Conservation (phyloP, 2,888 invertebrate genomes). For the Ophion obscuratus region DNA sequence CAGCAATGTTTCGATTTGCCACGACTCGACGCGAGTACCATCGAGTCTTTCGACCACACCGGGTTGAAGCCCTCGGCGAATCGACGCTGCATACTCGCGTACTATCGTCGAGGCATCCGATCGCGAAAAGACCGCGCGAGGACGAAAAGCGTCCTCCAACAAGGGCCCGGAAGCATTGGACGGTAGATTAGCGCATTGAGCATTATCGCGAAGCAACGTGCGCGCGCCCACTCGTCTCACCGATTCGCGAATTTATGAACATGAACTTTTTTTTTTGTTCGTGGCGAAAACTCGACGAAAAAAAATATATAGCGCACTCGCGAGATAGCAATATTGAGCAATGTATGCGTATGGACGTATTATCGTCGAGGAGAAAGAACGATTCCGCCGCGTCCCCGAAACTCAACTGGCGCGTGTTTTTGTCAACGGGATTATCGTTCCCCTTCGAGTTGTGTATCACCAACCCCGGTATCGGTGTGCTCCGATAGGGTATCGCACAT, state of each 20-base stretch:
- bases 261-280: not conserved
- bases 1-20: slow-evolving; percentile 13
- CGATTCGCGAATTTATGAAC: not conserved
- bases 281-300: not conserved
- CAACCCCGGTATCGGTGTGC: slow-evolving; percentile 23
- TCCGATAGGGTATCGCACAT: slow-evolving; percentile 10
- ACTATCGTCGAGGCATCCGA: slow-evolving; percentile 7
- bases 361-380: slow-evolving; percentile 11
- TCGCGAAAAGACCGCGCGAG: not conserved
- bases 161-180: slow-evolving; percentile 3
- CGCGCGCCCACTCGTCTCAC: not conserved
- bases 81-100: slow-evolving; percentile 17
- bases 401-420: slow-evolving; percentile 32
- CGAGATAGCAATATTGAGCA: not conserved
- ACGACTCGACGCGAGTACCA: not conserved
- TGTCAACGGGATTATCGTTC: slow-evolving; percentile 38
- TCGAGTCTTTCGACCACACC: slow-evolving; percentile 24
- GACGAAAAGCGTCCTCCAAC: not conserved
- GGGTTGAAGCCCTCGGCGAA: slow-evolving; percentile 14
- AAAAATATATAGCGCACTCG: slow-evolving; percentile 6
- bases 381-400: slow-evolving; percentile 25
- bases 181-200: slow-evolving; percentile 19
- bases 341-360: not conserved
- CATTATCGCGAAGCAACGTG: slow-evolving; percentile 2
- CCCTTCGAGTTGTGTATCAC: slow-evolving; percentile 20